Conservation (phyloP, 2,113 vertebrate genomes). For the Phyllostomus discolor region DNA sequence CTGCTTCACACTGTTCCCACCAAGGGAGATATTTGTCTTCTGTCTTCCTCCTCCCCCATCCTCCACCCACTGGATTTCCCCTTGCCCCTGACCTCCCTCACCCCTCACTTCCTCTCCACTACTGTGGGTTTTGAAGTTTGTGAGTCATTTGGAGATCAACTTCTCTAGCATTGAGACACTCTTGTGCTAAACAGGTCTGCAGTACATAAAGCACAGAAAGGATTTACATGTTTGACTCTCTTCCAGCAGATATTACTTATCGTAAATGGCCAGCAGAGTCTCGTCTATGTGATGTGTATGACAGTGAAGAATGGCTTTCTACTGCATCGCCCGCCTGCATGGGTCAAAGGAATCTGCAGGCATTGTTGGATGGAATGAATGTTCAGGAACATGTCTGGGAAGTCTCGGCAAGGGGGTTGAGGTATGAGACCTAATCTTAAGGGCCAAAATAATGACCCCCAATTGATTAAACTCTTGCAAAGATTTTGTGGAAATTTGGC, state of each 20-base stretch:
- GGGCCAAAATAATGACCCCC: background rate
- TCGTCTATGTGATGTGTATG: background rate
- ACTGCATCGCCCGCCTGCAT: background rate
- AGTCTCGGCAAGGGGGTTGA: background rate
- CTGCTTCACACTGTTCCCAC: background rate
- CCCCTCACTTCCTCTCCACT: background rate
- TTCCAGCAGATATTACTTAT: conserved; percentile 62
- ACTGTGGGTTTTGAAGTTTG: background rate
- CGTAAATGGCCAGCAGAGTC: conserved; percentile 41
- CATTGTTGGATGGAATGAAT: conserved; percentile 13
- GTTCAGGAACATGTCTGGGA: conserved; percentile 15
- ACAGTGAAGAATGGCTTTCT: conserved; percentile 57
- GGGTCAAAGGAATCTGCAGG: background rate
- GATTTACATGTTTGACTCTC: conserved; percentile 42
- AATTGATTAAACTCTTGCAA: background rate
- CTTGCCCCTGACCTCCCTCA: background rate
- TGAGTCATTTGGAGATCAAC: conserved; percentile 16
- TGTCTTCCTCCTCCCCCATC: background rate
- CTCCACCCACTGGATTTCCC: no score
- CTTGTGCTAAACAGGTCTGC: conserved; percentile 22
- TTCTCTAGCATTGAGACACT: background rate
- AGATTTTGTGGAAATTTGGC: background rate
- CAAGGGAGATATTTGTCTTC: background rate
- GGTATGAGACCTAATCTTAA: background rate
- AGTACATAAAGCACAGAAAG: background rate